Percentiles rank a stretch among this genome's conserved stretches.
These are phyloP conservation scores for Apodemus speciosus DNA, from an alignment of 2,113 vertebrate species.

Conservation along the genomic window DNA sequence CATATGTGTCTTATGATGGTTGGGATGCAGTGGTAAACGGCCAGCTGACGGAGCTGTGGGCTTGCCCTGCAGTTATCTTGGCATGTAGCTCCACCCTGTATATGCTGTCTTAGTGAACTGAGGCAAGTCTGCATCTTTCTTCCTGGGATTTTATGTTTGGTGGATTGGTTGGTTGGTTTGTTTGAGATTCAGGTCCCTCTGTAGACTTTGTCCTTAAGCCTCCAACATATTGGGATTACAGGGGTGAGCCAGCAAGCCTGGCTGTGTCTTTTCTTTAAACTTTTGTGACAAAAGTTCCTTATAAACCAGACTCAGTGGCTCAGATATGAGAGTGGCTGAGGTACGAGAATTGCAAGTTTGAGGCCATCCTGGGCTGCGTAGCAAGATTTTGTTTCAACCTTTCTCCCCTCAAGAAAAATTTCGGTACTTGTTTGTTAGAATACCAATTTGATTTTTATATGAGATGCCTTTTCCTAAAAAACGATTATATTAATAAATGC, in stretches of 20 bases:
- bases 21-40: neutral
- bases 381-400: neutral
- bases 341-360: neutral
- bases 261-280: neutral
- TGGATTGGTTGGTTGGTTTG: neutral
- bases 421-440: conserved; percentile 23
- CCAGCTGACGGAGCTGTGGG: neutral
- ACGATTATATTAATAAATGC: conserved; percentile 39
- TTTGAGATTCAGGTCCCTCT: neutral
- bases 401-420: neutral
- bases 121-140: neutral
- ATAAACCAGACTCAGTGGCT: neutral
- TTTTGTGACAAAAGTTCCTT: neutral
- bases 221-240: neutral
- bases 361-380: neutral
- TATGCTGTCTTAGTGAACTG: neutral
- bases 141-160: neutral
- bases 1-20: neutral
- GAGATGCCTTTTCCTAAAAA: conserved; percentile 38
- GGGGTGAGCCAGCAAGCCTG: neutral
- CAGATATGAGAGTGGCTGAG: neutral
- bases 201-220: neutral
- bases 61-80: neutral
- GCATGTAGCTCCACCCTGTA: neutral
- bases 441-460: neutral